phyloP scores from a whole-genome alignment of 1,140 invertebrate species.

The Neodiprion fabricii region DNA sequence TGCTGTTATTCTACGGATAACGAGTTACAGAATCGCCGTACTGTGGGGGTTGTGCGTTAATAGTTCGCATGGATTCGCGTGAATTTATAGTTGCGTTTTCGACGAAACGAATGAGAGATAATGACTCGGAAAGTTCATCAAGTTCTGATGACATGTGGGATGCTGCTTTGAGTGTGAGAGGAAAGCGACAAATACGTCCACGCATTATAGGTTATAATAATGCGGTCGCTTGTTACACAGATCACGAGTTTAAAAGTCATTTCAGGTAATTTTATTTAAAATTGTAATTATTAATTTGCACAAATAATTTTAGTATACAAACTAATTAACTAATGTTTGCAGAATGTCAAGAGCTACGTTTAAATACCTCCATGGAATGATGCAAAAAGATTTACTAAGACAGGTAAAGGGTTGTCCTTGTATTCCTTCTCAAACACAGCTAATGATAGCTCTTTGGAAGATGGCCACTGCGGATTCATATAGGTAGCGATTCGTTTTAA shows the following conservation, averaged over 20 bases:
- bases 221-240: too few relatives aligned
- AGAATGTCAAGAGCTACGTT: constrained; percentile 22
- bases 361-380: constrained; percentile 10
- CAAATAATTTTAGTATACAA: neutral
- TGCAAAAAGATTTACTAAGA: constrained; percentile 8
- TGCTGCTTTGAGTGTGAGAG: neutral
- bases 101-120: too few relatives aligned
- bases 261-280: constrained; percentile 10
- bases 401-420: constrained; percentile 15
- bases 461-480: constrained; percentile 21
- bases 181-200: constrained; percentile 16
- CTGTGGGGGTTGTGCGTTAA: too few relatives aligned
- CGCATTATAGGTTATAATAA: constrained; percentile 13
- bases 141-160: constrained; percentile 20
- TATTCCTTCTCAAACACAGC: constrained; percentile 14
- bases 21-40: too few relatives aligned
- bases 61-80: too few relatives aligned
- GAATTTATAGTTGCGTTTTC: too few relatives aligned
- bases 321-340: neutral
- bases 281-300: neutral
- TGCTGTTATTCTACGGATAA: too few relatives aligned
- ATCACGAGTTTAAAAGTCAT: constrained; percentile 16
- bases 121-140: neutral
- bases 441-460: constrained; percentile 24
- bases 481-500: neutral